Percentiles rank a stretch among this genome's conserved stretches.
phyloP scores from a whole-genome alignment of 2,888 invertebrate species.

The Andrena haemorrhoa region DNA sequence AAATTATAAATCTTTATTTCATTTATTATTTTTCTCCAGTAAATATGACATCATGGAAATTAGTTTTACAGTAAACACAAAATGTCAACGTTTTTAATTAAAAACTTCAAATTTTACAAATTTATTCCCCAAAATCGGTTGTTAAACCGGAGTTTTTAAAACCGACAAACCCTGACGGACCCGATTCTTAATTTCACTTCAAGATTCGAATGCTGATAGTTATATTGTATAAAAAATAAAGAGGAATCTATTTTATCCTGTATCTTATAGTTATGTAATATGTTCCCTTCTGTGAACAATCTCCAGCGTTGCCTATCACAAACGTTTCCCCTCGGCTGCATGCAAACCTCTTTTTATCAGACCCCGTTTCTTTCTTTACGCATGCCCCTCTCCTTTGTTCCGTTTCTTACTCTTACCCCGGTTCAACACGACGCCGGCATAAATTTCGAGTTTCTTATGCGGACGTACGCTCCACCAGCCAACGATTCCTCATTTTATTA shows the following conservation, averaged over 20 bases:
- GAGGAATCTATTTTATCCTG: not conserved
- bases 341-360: conserved; percentile 16
- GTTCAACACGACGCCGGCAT: conserved; percentile 29
- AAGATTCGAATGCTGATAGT: too few relatives aligned
- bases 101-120: too few relatives aligned
- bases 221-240: not conserved
- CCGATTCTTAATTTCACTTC: too few relatives aligned
- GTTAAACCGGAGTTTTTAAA: too few relatives aligned
- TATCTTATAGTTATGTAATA: too few relatives aligned
- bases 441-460: conserved; percentile 46
- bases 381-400: not conserved
- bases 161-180: too few relatives aligned
- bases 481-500: conserved; percentile 48
- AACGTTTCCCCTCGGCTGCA: conserved; percentile 7
- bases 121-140: too few relatives aligned
- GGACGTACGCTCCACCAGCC: conserved; percentile 17
- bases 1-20: too few relatives aligned
- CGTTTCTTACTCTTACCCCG: conserved; percentile 11
- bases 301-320: not conserved
- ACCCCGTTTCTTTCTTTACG: conserved; percentile 1
- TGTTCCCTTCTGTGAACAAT: not conserved
- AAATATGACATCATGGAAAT: too few relatives aligned
- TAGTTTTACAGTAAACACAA: too few relatives aligned
- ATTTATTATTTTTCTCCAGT: too few relatives aligned
- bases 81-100: too few relatives aligned